These are phyloP conservation scores for Leptosomus discolor DNA, from an alignment of 2,113 vertebrate species.

Conservation along the genomic window DNA sequence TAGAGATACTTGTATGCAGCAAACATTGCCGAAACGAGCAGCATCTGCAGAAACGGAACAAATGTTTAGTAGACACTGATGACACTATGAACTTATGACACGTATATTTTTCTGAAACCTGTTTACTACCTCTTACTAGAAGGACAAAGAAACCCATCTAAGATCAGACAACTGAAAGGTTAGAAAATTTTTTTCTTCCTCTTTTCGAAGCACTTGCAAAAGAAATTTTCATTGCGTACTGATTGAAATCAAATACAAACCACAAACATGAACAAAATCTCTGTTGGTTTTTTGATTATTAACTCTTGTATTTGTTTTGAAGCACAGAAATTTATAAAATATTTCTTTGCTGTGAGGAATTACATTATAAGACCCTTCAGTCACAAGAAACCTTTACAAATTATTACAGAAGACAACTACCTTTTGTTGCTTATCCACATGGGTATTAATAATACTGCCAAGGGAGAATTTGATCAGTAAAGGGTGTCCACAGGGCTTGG, in stretches of 20 bases:
- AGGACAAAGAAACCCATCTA: not conserved
- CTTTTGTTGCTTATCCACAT: not conserved
- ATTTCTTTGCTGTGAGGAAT: not conserved
- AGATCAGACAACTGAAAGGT: not conserved
- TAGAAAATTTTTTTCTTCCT: not conserved
- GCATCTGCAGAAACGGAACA: not conserved
- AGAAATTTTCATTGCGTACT: accelerated
- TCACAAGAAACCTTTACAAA: not conserved
- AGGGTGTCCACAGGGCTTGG: not conserved
- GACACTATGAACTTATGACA: not conserved
- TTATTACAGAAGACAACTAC: not conserved
- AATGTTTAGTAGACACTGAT: not conserved
- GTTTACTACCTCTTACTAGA: not conserved
- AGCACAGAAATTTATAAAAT: not conserved
- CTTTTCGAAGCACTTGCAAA: not conserved
- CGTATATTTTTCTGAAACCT: not conserved
- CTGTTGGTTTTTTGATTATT: not conserved
- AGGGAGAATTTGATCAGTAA: not conserved
- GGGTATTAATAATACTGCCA: not conserved
- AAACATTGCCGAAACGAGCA: not conserved
- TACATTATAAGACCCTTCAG: not conserved
- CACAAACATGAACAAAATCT: not conserved
- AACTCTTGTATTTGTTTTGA: not conserved
- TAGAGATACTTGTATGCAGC: not conserved
- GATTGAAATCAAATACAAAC: not conserved